Percentiles rank a stretch among this genome's conserved stretches.
These are phyloP conservation scores for Drosophila obscura DNA, from an alignment of 1,140 invertebrate genomes.

Conservation along the genomic window DNA sequence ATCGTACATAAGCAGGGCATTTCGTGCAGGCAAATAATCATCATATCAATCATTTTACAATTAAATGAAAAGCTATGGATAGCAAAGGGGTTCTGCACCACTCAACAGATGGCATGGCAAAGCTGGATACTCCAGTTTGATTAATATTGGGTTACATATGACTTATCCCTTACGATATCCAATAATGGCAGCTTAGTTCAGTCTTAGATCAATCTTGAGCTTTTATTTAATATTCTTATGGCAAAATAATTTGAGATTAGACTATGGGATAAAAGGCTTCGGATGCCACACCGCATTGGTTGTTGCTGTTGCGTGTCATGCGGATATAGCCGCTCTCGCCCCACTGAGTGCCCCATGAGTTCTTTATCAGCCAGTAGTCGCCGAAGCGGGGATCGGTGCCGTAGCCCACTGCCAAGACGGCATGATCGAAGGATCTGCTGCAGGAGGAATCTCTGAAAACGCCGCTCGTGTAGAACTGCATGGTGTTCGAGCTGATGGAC, in stretches of 20 bases:
- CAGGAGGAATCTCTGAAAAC: not conserved
- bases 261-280: too few relatives aligned
- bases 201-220: too few relatives aligned
- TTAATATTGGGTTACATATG: too few relatives aligned
- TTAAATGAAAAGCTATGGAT: not conserved
- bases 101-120: too few relatives aligned
- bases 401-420: slow-evolving; percentile 5
- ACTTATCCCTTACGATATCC: too few relatives aligned
- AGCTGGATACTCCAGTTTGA: too few relatives aligned
- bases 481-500: not conserved
- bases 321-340: slow-evolving; percentile 7
- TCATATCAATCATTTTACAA: slow-evolving; percentile 1
- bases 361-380: slow-evolving; percentile 21
- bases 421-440: not conserved
- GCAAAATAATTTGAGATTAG: too few relatives aligned
- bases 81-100: too few relatives aligned
- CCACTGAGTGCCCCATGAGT: slow-evolving; percentile 1
- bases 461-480: not conserved
- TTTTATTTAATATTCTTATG: too few relatives aligned
- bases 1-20: slow-evolving; percentile 28
- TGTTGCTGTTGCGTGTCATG: slow-evolving; percentile 14
- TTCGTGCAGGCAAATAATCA: slow-evolving; percentile 27
- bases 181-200: too few relatives aligned
- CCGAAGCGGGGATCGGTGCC: not conserved
- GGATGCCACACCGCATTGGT: slow-evolving; percentile 14